These are phyloP conservation scores for Cantharis rustica DNA, from an alignment of 2,888 invertebrate species.

Conservation along the genomic window DNA sequence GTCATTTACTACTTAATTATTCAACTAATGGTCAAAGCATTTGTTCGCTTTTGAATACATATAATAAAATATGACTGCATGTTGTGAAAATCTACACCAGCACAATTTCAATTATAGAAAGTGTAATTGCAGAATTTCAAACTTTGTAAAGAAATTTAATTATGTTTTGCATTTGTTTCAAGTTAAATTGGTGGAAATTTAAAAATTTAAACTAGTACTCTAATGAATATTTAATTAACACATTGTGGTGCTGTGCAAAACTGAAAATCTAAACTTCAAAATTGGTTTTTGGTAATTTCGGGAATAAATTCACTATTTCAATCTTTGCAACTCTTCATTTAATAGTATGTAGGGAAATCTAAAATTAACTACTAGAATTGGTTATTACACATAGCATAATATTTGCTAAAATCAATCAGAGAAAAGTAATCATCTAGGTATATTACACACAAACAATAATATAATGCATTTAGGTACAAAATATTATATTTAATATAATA, in stretches of 20 bases:
- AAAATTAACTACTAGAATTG: too few relatives aligned
- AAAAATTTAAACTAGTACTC: background rate
- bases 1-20: background rate
- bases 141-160: background rate
- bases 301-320: too few relatives aligned
- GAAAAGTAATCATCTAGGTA: too few relatives aligned
- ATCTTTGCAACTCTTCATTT: too few relatives aligned
- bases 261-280: too few relatives aligned
- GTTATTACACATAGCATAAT: too few relatives aligned
- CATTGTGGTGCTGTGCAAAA: background rate
- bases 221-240: background rate
- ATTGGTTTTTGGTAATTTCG: too few relatives aligned
- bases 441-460: too few relatives aligned
- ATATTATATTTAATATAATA: too few relatives aligned
- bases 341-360: too few relatives aligned
- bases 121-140: background rate
- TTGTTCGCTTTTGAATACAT: background rate
- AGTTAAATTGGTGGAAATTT: background rate
- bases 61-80: background rate
- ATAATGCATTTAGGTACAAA: too few relatives aligned
- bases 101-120: background rate
- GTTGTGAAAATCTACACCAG: background rate
- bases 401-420: too few relatives aligned
- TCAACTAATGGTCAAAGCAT: background rate
- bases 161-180: background rate